phyloP scores from a whole-genome alignment of 2,888 invertebrate genomes.

The Eudasyphora cyanicolor region DNA sequence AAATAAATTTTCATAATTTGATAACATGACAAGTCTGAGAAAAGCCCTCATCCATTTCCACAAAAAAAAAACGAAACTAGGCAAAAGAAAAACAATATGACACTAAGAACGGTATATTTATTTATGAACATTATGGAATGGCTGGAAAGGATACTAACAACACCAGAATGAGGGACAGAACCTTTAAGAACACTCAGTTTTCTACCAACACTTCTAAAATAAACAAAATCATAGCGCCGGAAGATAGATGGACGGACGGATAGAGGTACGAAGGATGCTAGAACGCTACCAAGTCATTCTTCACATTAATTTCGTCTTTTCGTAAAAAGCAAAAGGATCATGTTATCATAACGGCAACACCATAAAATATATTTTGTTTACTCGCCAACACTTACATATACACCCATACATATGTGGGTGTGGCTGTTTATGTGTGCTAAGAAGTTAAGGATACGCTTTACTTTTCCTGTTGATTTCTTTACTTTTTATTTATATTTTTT shows the following conservation, averaged over 20 bases:
- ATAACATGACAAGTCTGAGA: conserved; percentile 33
- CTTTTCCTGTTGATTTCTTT: too few species aligned
- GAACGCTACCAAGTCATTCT: not conserved
- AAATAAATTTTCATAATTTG: conserved; percentile 48
- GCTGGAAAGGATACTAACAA: not conserved
- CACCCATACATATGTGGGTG: too few species aligned
- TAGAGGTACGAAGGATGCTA: too few species aligned
- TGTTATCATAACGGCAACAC: too few species aligned
- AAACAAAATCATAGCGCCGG: too few species aligned
- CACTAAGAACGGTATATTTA: not conserved
- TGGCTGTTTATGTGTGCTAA: too few species aligned
- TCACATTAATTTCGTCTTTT: not conserved
- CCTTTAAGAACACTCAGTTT: not conserved
- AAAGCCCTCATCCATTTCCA: not conserved
- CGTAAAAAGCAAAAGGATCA: not conserved
- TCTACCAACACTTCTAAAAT: not conserved
- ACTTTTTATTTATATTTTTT: too few species aligned
- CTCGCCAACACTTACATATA: too few species aligned
- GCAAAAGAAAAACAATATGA: not conserved
- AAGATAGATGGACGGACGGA: not conserved
- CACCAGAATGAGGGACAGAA: not conserved
- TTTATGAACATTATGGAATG: conserved; percentile 2
- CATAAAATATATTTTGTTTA: too few species aligned
- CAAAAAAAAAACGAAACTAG: not conserved
- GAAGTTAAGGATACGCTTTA: too few species aligned